phyloP scores from a whole-genome alignment of 2,797 vertebrate genomes.

The Macroramphosus scolopax region DNA sequence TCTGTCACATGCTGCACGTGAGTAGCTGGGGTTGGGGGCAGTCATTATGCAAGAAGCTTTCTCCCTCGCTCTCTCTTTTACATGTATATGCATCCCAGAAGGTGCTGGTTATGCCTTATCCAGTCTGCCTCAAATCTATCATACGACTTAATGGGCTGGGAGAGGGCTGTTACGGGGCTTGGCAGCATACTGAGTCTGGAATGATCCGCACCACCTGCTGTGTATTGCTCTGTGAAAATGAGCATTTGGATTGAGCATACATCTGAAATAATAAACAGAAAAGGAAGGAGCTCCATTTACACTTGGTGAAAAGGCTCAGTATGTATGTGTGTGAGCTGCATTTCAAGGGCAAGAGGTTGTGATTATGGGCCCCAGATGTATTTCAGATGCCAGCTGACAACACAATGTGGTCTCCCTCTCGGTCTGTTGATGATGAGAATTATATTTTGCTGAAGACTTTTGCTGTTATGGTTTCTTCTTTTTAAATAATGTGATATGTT shows the following conservation, averaged over 20 bases:
- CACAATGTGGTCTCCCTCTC: slow-evolving; percentile 3
- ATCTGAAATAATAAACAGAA: slow-evolving; percentile 33
- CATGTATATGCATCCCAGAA: slow-evolving; percentile 41
- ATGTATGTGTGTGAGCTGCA: slow-evolving; percentile 27
- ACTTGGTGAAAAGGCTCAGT: not conserved
- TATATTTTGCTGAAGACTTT: no score
- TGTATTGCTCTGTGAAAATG: slow-evolving; percentile 19
- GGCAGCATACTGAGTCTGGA: slow-evolving; percentile 13
- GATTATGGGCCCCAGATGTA: slow-evolving; percentile 9
- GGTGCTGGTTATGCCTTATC: slow-evolving; percentile 35
- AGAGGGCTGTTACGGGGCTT: slow-evolving; percentile 27
- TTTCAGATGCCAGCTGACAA: slow-evolving; percentile 20
- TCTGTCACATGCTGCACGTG: slow-evolving; percentile 74
- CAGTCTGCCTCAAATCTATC: slow-evolving; percentile 31
- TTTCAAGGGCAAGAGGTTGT: slow-evolving; percentile 25
- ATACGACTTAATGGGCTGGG: slow-evolving; percentile 38
- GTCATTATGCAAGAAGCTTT: slow-evolving; percentile 56
- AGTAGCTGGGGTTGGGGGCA: slow-evolving; percentile 39
- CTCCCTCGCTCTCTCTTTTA: slow-evolving; percentile 36
- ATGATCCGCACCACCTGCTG: slow-evolving; percentile 50
- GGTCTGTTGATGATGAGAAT: slow-evolving; percentile 15
- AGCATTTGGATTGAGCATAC: slow-evolving; percentile 13
- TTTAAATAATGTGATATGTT: no score
- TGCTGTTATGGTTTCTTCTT: no score
- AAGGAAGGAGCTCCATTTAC: no score